These are phyloP conservation scores for Patella depressa DNA, from an alignment of 2,888 invertebrate species.

Conservation along the genomic window DNA sequence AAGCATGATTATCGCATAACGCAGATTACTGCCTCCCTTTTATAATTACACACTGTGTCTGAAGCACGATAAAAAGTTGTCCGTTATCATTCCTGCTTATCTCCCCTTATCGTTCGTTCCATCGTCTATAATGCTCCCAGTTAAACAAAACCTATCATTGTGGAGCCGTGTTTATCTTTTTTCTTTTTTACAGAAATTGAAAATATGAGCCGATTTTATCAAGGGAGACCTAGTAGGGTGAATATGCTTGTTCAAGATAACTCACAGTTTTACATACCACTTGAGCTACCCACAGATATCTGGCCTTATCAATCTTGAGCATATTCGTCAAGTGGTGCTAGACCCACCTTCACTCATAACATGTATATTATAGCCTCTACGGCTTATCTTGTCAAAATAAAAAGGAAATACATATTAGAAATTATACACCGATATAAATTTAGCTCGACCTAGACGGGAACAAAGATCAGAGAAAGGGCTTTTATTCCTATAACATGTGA, in stretches of 20 bases:
- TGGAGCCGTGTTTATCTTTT: conserved; percentile 5
- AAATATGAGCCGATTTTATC: conserved; percentile 12
- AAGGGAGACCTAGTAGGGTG: background rate
- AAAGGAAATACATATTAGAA: conserved; percentile 3
- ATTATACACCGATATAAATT: background rate
- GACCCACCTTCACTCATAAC: conserved; percentile 4
- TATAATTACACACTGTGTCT: conserved; percentile 7
- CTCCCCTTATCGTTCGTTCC: conserved; percentile 6
- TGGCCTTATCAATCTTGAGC: background rate
- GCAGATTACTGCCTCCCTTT: conserved; percentile 1
- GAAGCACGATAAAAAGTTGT: background rate
- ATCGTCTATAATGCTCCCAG: conserved; percentile 11
- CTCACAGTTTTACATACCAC: conserved; percentile 7
- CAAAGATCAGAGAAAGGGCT: no score
- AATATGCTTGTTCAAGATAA: conserved; percentile 6
- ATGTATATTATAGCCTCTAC: background rate
- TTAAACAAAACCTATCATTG: conserved; percentile 10
- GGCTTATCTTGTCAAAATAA: background rate
- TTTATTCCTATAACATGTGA: no score
- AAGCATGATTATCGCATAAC: conserved; percentile 13
- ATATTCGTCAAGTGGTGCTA: conserved; percentile 9
- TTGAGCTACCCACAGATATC: conserved; percentile 4
- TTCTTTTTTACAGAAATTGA: conserved; percentile 9
- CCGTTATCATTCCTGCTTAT: conserved; percentile 5
- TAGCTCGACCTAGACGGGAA: no score